These are phyloP conservation scores for Synaphobranchus kaupii DNA, from an alignment of 2,797 vertebrate genomes.

Conservation along the genomic window DNA sequence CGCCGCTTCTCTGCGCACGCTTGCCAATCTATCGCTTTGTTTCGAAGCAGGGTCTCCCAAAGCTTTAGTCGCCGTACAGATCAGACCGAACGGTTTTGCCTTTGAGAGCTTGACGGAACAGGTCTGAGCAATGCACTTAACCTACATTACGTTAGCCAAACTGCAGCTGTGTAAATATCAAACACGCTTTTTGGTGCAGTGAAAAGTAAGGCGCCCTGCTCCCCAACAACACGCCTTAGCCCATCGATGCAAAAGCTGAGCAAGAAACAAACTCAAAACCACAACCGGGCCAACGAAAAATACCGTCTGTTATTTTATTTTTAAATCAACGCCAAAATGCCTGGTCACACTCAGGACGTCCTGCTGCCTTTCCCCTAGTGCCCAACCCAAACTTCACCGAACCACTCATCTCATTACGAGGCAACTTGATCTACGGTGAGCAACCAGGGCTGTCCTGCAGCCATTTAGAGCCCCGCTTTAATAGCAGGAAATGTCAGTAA, in stretches of 20 bases:
- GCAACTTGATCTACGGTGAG: not conserved
- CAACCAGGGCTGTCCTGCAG: not conserved
- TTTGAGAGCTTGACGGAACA: not conserved
- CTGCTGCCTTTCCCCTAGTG: not conserved
- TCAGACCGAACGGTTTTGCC: not conserved
- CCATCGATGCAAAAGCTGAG: not conserved
- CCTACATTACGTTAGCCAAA: not conserved
- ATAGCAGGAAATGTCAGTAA: slow-evolving; percentile 28
- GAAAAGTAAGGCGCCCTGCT: not conserved
- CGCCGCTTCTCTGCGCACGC: not conserved
- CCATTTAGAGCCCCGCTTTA: slow-evolving; percentile 1
- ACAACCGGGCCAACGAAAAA: not conserved
- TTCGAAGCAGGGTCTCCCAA: not conserved
- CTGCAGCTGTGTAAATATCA: not conserved
- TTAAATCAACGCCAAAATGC: not conserved
- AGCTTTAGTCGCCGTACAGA: not conserved
- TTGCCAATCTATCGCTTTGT: not conserved
- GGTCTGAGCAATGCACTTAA: not conserved
- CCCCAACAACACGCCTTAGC: not conserved
- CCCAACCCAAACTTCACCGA: not conserved
- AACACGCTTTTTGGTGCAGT: not conserved
- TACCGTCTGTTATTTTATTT: not conserved
- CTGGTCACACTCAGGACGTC: not conserved
- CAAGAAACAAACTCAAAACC: not conserved
- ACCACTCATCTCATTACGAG: not conserved